Percentiles rank a stretch among this genome's conserved stretches.
Conservation (phyloP, 2,113 vertebrate species). For the Antechinus flavipes region DNA sequence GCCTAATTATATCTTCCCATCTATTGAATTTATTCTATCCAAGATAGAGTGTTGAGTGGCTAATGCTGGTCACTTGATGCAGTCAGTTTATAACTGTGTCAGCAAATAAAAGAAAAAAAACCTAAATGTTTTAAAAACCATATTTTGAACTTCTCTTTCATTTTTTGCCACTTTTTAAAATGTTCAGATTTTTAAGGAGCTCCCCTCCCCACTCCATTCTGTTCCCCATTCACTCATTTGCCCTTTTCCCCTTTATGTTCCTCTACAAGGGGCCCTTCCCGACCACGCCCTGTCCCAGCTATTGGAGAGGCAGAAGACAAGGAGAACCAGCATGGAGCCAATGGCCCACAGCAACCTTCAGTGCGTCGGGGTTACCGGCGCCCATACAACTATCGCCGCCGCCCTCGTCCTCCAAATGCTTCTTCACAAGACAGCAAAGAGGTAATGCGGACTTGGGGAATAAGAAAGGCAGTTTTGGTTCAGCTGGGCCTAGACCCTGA, state of each 20-base stretch:
- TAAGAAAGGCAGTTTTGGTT: neutral
- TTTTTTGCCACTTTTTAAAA: neutral
- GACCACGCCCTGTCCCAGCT: slow-evolving; percentile 78
- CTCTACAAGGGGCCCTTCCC: slow-evolving; percentile 81
- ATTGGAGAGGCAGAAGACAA: slow-evolving; percentile 85
- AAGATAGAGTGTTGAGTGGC: neutral
- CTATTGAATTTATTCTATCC: neutral
- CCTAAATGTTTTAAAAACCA: too few species aligned
- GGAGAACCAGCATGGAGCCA: slow-evolving; percentile 84
- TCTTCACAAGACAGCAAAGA: slow-evolving; percentile 85
- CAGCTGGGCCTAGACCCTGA: neutral
- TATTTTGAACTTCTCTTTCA: neutral
- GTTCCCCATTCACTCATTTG: neutral
- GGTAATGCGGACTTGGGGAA: slow-evolving; percentile 26
- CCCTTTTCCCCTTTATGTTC: neutral
- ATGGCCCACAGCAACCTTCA: slow-evolving; percentile 79
- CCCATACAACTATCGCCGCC: slow-evolving; percentile 86
- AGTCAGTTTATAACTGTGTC: neutral
- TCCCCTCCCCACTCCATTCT: too few species aligned
- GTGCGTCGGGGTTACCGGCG: slow-evolving; percentile 85
- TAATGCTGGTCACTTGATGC: neutral
- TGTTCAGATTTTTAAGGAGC: neutral
- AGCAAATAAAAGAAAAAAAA: neutral
- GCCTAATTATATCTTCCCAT: neutral
- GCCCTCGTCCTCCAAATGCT: slow-evolving; percentile 83